Evolutionary conservation across 2,113 vertebrate species (phyloP).

Genomic region (Menura novaehollandiae): DNA sequence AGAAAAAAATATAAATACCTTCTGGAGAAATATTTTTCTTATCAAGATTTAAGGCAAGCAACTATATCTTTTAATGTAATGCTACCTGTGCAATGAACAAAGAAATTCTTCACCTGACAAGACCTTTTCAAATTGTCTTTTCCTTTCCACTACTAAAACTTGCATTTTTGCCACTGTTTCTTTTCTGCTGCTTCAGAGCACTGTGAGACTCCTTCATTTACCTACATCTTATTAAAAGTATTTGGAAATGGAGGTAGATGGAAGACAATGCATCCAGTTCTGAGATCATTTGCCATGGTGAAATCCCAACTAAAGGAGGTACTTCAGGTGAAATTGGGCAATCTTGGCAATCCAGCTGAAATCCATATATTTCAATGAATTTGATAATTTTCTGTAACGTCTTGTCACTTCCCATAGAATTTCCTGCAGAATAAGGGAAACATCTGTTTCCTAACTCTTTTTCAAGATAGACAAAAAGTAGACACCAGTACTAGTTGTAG

Average conservation of each 20-base stretch:
- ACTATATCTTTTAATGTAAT: background rate
- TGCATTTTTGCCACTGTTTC: background rate
- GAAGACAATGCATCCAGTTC: background rate
- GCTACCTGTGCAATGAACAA: background rate
- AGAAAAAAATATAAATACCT: background rate
- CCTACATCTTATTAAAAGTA: background rate
- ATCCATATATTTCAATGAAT: background rate
- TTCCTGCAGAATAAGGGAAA: background rate
- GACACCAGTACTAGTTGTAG: background rate
- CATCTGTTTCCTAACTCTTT: background rate
- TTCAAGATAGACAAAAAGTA: background rate
- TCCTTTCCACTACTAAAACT: background rate
- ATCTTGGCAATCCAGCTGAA: background rate
- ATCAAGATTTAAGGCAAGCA: background rate
- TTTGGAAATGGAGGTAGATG: background rate
- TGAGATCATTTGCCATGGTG: background rate
- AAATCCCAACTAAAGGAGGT: background rate
- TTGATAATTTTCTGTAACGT: background rate
- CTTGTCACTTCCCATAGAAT: background rate
- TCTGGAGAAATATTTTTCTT: slow-evolving; percentile 26
- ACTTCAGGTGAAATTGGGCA: background rate
- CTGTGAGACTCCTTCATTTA: background rate
- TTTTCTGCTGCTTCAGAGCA: background rate
- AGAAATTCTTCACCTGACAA: background rate
- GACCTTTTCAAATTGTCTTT: background rate